Evolutionary conservation across 2,113 vertebrate species (phyloP).

Genomic region (Phalacrocorax brasilianus): DNA sequence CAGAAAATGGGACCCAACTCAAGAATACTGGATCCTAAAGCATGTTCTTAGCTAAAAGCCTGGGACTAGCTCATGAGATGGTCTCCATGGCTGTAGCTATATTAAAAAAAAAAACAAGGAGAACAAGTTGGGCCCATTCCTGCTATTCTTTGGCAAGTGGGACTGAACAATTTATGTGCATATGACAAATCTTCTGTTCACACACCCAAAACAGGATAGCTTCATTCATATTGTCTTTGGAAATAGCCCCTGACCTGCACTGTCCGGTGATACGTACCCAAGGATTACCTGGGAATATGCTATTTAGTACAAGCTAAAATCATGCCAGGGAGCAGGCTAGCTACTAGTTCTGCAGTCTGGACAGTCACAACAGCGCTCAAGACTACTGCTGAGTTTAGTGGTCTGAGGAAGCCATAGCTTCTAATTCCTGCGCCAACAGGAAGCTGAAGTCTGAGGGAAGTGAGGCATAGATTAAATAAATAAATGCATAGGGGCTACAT

Average conservation of each 20-base stretch:
- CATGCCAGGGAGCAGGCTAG: neutral
- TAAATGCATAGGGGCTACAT: neutral
- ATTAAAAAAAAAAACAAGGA: neutral
- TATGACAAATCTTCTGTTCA: neutral
- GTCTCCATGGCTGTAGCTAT: rapidly evolving
- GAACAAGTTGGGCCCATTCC: neutral
- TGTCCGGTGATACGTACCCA: neutral
- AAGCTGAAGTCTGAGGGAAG: neutral
- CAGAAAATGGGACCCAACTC: neutral
- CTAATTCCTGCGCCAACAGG: neutral
- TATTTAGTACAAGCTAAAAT: neutral
- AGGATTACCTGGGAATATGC: neutral
- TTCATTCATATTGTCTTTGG: neutral
- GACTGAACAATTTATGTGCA: neutral
- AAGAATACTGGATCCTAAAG: neutral
- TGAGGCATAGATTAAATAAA: neutral
- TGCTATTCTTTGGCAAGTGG: neutral
- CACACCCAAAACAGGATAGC: neutral
- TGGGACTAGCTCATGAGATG: neutral
- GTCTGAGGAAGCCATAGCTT: neutral
- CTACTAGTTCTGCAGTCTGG: neutral
- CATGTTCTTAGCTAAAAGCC: neutral
- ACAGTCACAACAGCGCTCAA: neutral
- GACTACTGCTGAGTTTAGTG: neutral
- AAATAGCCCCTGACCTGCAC: neutral